These are phyloP conservation scores for Psittacara wagleri DNA, from an alignment of 2,113 vertebrate species.

Conservation along the genomic window DNA sequence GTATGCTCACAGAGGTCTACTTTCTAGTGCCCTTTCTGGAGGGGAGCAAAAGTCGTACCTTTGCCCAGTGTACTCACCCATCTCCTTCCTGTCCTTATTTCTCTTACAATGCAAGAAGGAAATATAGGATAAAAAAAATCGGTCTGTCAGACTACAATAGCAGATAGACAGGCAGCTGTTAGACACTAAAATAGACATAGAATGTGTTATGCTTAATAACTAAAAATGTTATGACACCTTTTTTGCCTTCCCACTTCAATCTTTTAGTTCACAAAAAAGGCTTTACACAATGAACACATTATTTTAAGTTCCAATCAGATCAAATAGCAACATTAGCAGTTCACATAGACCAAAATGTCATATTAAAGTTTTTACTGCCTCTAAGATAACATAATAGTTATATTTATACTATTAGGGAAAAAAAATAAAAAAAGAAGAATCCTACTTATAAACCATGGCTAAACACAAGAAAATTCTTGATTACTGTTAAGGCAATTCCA, in stretches of 20 bases:
- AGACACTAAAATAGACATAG: not conserved
- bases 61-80: not conserved
- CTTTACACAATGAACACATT: not conserved
- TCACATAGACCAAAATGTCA: not conserved
- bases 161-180: not conserved
- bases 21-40: not conserved
- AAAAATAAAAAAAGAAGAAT: not conserved
- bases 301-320: not conserved
- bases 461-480: not conserved
- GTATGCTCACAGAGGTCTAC: rapidly evolving
- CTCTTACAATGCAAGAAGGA: not conserved
- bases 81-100: not conserved
- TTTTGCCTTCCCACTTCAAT: not conserved
- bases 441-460: not conserved
- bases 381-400: not conserved
- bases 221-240: not conserved
- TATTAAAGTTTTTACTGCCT: not conserved
- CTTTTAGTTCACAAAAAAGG: not conserved
- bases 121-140: not conserved
- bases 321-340: not conserved
- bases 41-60: not conserved
- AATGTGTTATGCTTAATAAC: not conserved
- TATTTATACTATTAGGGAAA: not conserved
- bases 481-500: constrained; percentile 6
- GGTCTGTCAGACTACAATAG: not conserved